Base-by-base conservation (phyloP, 2,797 vertebrate genomes). In the Hemitrygon akajei region DNA sequence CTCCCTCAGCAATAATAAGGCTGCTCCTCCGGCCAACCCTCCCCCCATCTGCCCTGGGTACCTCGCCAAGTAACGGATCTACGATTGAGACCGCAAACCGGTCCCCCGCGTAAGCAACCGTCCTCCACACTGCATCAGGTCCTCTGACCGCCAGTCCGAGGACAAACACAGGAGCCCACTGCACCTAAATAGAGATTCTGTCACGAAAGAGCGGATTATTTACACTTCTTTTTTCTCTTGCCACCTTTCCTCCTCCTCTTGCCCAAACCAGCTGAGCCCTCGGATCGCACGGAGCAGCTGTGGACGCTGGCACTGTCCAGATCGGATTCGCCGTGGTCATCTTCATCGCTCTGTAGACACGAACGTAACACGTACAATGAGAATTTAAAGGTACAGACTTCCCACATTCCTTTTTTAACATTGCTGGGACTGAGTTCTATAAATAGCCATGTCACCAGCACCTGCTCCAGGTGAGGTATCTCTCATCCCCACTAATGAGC, bases 241-340 rank as follows among this genome's bases (percentile, higher is more conserved):
- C 97, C 98, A 95, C 97, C 96, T 93, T 97, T 97, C 95, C 97
- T 97, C 94, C 96, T 97, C 94, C 97, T 99, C 97, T 98, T 99
- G 94, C 97, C 97, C 95, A 97, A 95, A 63, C 97, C 97, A 7
- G 97, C 96, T 0, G 97, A 98, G 95, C 97, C 97, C 95, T 99
- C 99, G 0, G 98, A 99, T 95, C 97, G 97, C 96, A 99, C 94
- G 0, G 98, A 99, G 95, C 97, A 97, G 96, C 98, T 99, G 97
- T 99, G 98, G 96, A 99, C 97, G 96, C 99, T 99, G 97, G 98
- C 97, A 0, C 97, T 98, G 96, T 99, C 99, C 1, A 99, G 97
- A 96, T 99, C 99, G 0, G 98, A 99, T 95, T 99, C 99, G 94
- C 99, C 99, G 94, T 97, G 96, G 94, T 99, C 98, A 73, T 99